Evolutionary conservation across 2,113 vertebrate genomes (phyloP).

Genomic region (Callipepla squamata): DNA sequence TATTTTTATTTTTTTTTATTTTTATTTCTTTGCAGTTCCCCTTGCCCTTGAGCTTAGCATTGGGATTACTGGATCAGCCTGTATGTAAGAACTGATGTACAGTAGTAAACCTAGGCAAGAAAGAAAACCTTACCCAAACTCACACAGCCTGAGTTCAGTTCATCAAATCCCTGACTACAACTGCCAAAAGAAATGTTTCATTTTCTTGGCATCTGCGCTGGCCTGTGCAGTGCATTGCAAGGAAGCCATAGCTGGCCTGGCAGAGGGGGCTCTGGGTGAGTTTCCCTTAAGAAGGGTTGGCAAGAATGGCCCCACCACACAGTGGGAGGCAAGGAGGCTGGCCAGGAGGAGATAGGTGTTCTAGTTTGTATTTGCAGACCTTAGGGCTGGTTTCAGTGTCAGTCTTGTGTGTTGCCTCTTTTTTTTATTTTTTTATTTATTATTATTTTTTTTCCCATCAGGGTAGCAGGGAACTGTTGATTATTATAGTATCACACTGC

Average conservation of each 20-base stretch:
- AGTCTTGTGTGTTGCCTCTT: not conserved
- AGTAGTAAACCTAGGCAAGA: not conserved
- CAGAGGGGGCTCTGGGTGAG: not conserved
- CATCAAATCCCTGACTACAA: not conserved
- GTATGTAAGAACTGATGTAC: not conserved
- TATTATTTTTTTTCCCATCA: not conserved
- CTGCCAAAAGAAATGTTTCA: not conserved
- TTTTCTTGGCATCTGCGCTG: not conserved
- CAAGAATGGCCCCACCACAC: not conserved
- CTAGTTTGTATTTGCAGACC: not conserved
- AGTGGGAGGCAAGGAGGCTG: not conserved
- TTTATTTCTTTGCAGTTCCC: not conserved
- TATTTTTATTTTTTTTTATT: too few species aligned
- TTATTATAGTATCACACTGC: not conserved
- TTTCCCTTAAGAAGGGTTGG: not conserved
- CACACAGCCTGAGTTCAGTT: not conserved
- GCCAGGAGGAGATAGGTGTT: not conserved
- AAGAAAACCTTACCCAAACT: slow-evolving; percentile 9
- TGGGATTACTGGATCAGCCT: slow-evolving; percentile 13
- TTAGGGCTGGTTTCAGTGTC: not conserved
- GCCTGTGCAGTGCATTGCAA: not conserved
- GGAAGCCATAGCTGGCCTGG: not conserved
- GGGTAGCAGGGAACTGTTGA: not conserved
- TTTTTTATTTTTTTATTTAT: not conserved
- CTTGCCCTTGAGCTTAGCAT: slow-evolving; percentile 16